These are phyloP conservation scores for Neodiprion virginianus DNA, from an alignment of 1,140 invertebrate species.

Conservation along the genomic window DNA sequence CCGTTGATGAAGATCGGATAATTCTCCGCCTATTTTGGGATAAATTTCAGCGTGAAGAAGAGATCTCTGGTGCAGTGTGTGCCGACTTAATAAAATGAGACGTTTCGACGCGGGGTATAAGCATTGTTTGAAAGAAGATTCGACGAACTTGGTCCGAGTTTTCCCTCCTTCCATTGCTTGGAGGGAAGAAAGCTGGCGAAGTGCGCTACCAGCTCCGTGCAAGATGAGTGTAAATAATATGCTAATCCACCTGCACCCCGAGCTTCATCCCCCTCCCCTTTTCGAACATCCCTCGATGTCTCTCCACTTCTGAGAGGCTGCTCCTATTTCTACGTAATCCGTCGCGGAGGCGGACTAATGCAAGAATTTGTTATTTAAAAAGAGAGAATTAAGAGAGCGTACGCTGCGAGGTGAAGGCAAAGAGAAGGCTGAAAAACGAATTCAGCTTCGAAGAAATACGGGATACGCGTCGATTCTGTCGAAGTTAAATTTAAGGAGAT, in stretches of 20 bases:
- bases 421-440: too few relatives aligned
- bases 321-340: not conserved
- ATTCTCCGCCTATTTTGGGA: too few relatives aligned
- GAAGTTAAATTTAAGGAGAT: too few relatives aligned
- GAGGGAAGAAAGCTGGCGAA: too few relatives aligned
- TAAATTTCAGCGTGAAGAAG: too few relatives aligned
- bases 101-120: not conserved
- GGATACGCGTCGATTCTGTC: too few relatives aligned
- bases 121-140: conserved; percentile 5
- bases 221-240: conserved; percentile 33
- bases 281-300: not conserved
- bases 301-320: not conserved
- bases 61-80: too few relatives aligned
- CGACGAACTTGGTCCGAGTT: not conserved
- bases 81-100: not conserved
- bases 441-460: too few relatives aligned
- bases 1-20: too few relatives aligned
- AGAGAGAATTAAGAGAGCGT: not conserved
- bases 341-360: not conserved
- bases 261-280: conserved; percentile 1
- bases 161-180: not conserved
- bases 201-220: not conserved
- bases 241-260: conserved; percentile 24
- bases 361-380: not conserved
- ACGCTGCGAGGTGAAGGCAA: too few relatives aligned